Percentiles rank a stretch among this genome's conserved stretches.
Conservation (phyloP, 2,113 vertebrate genomes). For the Isurus oxyrinchus region DNA sequence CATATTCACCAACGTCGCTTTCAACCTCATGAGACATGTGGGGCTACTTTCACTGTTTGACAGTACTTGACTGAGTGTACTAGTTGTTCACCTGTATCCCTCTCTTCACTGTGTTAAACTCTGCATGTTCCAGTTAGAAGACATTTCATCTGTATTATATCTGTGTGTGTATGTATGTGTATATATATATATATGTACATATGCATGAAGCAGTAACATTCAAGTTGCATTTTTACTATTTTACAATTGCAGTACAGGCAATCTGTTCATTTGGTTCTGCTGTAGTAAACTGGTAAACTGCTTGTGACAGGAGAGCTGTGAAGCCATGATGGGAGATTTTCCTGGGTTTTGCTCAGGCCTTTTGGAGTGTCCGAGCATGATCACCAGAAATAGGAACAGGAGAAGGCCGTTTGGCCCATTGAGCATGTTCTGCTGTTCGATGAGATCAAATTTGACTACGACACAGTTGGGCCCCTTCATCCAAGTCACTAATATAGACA, state of each 20-base stretch:
- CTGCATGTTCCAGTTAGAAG: neutral
- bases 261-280: neutral
- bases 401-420: too few species aligned
- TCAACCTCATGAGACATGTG: neutral
- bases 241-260: neutral
- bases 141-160: neutral
- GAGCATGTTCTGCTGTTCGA: too few species aligned
- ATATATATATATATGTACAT: too few species aligned
- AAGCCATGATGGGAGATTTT: neutral
- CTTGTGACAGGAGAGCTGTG: neutral
- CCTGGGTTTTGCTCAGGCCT: neutral
- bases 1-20: neutral
- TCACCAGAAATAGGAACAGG: too few species aligned
- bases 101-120: neutral
- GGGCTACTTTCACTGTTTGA: neutral
- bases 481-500: too few species aligned
- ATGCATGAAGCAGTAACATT: neutral
- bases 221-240: neutral
- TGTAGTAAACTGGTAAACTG: neutral
- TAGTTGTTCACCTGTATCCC: neutral
- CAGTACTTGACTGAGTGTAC: neutral
- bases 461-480: too few species aligned
- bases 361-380: neutral
- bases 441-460: too few species aligned
- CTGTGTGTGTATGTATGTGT: too few species aligned